A percentile compares a stretch with the other conserved stretches of the same genome.
These are phyloP conservation scores for Neotoma lepida DNA, from an alignment of 2,113 vertebrate species.

Conservation along the genomic window DNA sequence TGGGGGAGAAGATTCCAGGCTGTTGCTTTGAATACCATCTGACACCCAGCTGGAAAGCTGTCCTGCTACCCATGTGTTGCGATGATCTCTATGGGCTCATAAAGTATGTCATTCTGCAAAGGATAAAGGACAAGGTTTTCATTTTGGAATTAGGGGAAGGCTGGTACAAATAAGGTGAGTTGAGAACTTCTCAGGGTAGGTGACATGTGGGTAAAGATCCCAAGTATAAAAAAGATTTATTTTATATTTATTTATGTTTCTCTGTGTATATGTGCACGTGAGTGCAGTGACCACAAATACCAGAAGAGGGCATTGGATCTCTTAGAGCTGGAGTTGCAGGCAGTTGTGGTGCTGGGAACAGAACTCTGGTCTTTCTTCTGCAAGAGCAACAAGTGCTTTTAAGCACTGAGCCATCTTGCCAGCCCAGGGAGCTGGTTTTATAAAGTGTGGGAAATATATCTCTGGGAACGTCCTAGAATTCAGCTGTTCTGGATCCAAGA, in stretches of 20 bases:
- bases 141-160: neutral
- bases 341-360: neutral
- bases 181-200: neutral
- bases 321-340: neutral
- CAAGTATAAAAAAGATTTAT: neutral
- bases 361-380: neutral
- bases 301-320: fast-evolving
- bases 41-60: neutral
- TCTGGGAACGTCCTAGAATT: neutral
- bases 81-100: neutral
- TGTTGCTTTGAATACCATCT: neutral
- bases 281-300: neutral
- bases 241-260: neutral
- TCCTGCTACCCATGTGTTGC: neutral
- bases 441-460: neutral
- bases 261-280: neutral
- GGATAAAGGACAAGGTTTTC: neutral
- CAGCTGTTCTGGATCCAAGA: neutral
- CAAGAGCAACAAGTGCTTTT: neutral
- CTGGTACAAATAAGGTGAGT: neutral
- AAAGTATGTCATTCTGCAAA: neutral
- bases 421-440: neutral
- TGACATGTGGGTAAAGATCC: neutral
- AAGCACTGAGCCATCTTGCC: too few relatives aligned
- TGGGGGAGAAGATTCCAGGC: neutral